Conservation (phyloP, 2,797 vertebrate species). For the Alfaro cultratus region DNA sequence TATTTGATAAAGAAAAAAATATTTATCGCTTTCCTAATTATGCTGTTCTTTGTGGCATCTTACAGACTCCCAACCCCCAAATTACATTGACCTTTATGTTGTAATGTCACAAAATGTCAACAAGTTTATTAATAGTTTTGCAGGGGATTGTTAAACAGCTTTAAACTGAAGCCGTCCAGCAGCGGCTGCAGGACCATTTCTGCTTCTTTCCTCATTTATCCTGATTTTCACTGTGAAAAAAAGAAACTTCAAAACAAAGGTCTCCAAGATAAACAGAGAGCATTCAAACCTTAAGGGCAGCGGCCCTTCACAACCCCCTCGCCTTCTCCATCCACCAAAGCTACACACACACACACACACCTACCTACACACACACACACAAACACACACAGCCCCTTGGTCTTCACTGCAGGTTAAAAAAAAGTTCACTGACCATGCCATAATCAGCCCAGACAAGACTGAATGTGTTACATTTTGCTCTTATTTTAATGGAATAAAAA, state of each 20-base stretch:
- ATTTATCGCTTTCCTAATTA: not conserved
- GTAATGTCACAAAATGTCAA: not conserved
- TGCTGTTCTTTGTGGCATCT: not conserved
- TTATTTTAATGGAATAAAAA: constrained; percentile 55
- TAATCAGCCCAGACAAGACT: constrained; percentile 73
- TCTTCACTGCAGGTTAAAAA: constrained; percentile 75
- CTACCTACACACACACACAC: constrained; percentile 8
- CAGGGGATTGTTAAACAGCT: constrained; percentile 21
- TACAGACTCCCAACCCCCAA: too few relatives aligned
- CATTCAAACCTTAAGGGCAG: constrained; percentile 65
- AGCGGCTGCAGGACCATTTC: constrained; percentile 42
- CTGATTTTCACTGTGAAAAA: constrained; percentile 10
- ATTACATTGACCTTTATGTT: not conserved
- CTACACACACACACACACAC: not conserved
- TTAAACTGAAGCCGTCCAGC: constrained; percentile 55
- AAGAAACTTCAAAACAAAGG: constrained; percentile 64
- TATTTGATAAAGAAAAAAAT: not conserved
- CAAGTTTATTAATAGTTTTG: not conserved
- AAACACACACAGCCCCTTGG: constrained; percentile 46
- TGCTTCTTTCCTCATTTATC: constrained; percentile 33
- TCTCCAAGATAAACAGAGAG: constrained; percentile 68
- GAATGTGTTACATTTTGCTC: constrained; percentile 52
- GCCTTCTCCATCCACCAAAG: constrained; percentile 32
- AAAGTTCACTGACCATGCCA: constrained; percentile 68
- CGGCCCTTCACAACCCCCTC: constrained; percentile 49